phyloP scores from a whole-genome alignment of 1,140 invertebrate genomes.

The Drosophila subobscura region DNA sequence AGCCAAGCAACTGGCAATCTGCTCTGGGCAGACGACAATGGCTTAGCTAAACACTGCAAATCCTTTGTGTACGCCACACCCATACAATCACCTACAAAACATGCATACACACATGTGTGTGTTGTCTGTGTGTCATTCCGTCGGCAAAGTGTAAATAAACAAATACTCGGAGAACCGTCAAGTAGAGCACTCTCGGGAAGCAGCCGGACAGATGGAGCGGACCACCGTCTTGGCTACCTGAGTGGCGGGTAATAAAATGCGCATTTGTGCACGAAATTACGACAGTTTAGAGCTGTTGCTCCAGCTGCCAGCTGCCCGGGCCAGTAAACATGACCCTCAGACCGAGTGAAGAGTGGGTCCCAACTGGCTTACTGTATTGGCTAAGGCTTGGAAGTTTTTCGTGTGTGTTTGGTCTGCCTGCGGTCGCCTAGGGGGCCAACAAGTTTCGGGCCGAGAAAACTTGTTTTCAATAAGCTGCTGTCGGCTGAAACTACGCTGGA shows the following conservation, averaged over 20 bases:
- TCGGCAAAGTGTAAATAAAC: constrained; percentile 73
- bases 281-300: constrained; percentile 53
- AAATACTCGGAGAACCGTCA: constrained; percentile 57
- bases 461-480: constrained; percentile 71
- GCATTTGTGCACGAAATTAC: constrained; percentile 77
- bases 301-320: constrained; percentile 16
- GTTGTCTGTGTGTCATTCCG: constrained; percentile 8
- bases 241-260: constrained; percentile 76
- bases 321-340: constrained; percentile 3
- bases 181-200: constrained; percentile 22
- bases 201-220: not conserved
- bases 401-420: constrained; percentile 28
- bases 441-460: constrained; percentile 48
- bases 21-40: constrained; percentile 47
- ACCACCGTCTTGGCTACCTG: constrained; percentile 34
- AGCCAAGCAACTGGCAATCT: constrained; percentile 72
- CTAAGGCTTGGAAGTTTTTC: constrained; percentile 25
- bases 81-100: not conserved
- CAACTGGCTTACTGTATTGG: constrained; percentile 32
- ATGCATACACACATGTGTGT: not conserved
- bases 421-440: constrained; percentile 42
- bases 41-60: constrained; percentile 22
- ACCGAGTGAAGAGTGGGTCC: constrained; percentile 23
- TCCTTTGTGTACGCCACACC: constrained; percentile 42
- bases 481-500: constrained; percentile 28